Evolutionary conservation across 2,888 invertebrate species (phyloP).

Genomic region (Timema podura): DNA sequence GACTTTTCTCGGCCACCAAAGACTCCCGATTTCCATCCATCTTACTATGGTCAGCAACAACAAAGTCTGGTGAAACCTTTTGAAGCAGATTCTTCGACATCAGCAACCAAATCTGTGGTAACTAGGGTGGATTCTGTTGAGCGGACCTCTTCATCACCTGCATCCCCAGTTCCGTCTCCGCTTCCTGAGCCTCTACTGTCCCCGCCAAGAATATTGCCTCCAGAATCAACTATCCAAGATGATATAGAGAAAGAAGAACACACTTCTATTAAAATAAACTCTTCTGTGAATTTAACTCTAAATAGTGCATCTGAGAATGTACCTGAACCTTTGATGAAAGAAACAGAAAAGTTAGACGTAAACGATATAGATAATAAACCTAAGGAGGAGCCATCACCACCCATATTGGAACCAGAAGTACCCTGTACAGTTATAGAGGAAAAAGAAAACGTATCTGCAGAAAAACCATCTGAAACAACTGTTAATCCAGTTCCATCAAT

Average conservation of each 20-base stretch:
- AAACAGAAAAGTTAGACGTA: too few species aligned
- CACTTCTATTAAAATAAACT: too few species aligned
- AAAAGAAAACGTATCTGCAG: background rate
- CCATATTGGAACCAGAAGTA: background rate
- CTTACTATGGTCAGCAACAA: constrained; percentile 44
- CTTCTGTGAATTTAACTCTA: too few species aligned
- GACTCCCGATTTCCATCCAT: constrained; percentile 53
- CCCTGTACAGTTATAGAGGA: background rate
- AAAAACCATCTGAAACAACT: background rate
- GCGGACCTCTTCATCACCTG: background rate
- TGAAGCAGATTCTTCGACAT: background rate
- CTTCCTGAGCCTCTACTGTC: background rate
- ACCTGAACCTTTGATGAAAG: too few species aligned
- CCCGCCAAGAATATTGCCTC: too few species aligned
- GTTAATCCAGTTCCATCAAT: background rate
- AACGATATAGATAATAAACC: background rate
- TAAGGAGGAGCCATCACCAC: background rate
- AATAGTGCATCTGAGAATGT: too few species aligned
- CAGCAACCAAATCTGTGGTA: background rate
- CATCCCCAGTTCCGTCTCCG: too few species aligned
- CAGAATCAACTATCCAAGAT: too few species aligned
- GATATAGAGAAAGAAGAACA: too few species aligned
- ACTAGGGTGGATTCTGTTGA: background rate
- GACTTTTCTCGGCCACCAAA: constrained; percentile 53
- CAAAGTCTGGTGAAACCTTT: constrained; percentile 16